Evolutionary conservation across 2,888 invertebrate species (phyloP).

Genomic region (Entomobrya proxima): DNA sequence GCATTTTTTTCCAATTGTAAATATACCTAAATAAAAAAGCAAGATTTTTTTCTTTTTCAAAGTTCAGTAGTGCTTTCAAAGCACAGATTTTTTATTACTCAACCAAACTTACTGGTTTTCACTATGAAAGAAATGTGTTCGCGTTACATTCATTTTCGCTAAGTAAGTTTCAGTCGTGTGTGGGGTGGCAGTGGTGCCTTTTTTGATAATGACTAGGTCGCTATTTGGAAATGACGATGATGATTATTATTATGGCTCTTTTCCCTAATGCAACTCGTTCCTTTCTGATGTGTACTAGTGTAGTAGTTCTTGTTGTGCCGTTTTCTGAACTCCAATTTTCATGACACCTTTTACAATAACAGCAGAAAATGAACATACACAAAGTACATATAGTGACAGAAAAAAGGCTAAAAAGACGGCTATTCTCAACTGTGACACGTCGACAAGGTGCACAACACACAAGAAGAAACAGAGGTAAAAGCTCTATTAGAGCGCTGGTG

Average conservation of each 20-base stretch:
- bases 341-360: constrained; percentile 23
- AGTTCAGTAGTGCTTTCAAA: too few relatives aligned
- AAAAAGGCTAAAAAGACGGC: background rate
- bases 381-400: background rate
- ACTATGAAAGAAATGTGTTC: too few relatives aligned
- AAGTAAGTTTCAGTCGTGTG: too few relatives aligned
- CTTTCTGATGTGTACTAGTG: background rate
- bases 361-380: background rate
- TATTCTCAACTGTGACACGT: too few relatives aligned
- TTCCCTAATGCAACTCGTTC: background rate
- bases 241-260: constrained; percentile 13
- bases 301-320: background rate
- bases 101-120: too few relatives aligned
- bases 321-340: constrained; percentile 4
- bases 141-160: too few relatives aligned
- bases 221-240: background rate
- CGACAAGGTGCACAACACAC: too few relatives aligned
- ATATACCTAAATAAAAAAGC: background rate
- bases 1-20: constrained; percentile 28
- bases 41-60: background rate
- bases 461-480: too few relatives aligned
- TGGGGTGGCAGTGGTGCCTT: too few relatives aligned
- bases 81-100: background rate
- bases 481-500: background rate
- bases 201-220: constrained; percentile 6